Conservation (phyloP, 2,113 vertebrate genomes). For the Hyaena hyaena region DNA sequence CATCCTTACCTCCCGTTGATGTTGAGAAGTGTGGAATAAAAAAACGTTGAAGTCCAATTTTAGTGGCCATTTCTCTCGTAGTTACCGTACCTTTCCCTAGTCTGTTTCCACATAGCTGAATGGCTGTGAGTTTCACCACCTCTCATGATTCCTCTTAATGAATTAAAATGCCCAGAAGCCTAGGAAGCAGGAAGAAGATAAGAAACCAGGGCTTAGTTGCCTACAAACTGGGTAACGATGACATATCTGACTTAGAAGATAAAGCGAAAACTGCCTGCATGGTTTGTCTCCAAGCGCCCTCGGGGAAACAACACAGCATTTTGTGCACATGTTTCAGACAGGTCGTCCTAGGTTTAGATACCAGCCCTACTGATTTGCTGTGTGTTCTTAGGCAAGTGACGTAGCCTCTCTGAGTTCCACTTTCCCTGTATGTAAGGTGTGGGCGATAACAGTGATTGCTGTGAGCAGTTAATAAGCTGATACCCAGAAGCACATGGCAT, state of each 20-base stretch:
- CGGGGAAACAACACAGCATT: neutral
- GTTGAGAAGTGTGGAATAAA: neutral
- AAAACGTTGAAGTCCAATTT: neutral
- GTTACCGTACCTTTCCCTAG: neutral
- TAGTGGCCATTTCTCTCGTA: neutral
- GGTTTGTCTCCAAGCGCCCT: neutral
- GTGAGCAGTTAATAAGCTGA: neutral
- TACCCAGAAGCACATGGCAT: fast-evolving
- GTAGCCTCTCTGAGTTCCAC: neutral
- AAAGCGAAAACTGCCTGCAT: neutral
- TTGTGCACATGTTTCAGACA: neutral
- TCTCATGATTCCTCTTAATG: neutral
- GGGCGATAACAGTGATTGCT: too few species aligned
- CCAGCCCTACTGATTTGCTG: neutral
- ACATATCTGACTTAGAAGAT: neutral
- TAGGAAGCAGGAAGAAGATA: neutral
- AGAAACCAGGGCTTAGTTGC: neutral
- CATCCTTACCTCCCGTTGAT: neutral
- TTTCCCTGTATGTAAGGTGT: fast-evolving
- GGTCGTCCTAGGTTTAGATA: neutral
- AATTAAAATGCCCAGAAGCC: neutral
- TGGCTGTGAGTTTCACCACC: neutral
- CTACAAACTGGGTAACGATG: neutral
- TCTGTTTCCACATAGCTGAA: slow-evolving; percentile 4
- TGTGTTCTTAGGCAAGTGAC: neutral